These are phyloP conservation scores for Lepidochrysops patricia DNA, from an alignment of 2,888 invertebrate species.

Conservation along the genomic window DNA sequence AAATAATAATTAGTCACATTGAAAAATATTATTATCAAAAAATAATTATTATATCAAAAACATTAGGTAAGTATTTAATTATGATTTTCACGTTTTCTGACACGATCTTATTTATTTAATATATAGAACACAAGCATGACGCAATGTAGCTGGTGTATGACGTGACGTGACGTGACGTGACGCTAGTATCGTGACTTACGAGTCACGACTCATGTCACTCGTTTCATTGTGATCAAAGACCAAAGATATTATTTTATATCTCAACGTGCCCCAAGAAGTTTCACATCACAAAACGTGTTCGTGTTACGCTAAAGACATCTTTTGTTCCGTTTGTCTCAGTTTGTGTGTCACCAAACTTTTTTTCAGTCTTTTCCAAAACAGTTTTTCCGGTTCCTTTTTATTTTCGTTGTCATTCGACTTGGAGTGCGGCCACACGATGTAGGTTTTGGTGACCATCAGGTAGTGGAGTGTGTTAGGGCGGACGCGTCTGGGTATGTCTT, in stretches of 20 bases:
- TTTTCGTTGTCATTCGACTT: neutral
- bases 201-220: too few species aligned
- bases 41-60: too few species aligned
- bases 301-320: slow-evolving; percentile 42
- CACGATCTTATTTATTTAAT: too few species aligned
- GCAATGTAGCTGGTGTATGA: too few species aligned
- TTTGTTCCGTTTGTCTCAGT: slow-evolving; percentile 34
- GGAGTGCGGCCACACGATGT: slow-evolving; percentile 77
- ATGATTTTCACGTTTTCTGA: too few species aligned
- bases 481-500: slow-evolving; percentile 75
- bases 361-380: slow-evolving; percentile 64
- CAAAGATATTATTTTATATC: neutral
- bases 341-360: slow-evolving; percentile 46
- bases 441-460: slow-evolving; percentile 80
- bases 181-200: too few species aligned
- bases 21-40: too few species aligned
- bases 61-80: too few species aligned
- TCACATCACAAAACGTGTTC: neutral
- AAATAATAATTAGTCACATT: too few species aligned
- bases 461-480: slow-evolving; percentile 78
- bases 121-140: too few species aligned
- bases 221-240: too few species aligned
- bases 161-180: too few species aligned
- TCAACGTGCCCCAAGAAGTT: neutral
- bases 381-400: slow-evolving; percentile 38